phyloP scores from a whole-genome alignment of 1,140 invertebrate genomes.

The Bradysia coprophila region DNA sequence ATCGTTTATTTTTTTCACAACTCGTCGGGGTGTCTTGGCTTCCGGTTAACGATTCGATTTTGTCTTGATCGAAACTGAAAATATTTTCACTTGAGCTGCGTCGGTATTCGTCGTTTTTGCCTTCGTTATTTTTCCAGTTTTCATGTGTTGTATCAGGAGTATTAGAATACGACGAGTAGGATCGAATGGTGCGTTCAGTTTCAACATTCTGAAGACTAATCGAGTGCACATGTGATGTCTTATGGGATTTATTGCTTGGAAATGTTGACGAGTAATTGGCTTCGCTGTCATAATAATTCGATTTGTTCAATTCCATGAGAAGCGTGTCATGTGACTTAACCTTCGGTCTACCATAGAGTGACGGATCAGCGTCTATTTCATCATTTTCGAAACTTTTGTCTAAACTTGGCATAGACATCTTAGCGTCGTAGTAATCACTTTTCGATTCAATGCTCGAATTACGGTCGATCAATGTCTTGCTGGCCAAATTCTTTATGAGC shows the following conservation, averaged over 20 bases:
- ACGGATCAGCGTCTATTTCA: conserved; percentile 9
- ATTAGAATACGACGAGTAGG: conserved; percentile 8
- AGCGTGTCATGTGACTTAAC: conserved; percentile 35
- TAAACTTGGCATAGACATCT: conserved; percentile 8
- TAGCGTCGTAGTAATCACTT: conserved; percentile 39
- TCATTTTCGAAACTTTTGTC: conserved; percentile 7
- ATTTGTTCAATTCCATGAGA: conserved; percentile 31
- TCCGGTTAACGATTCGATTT: conserved; percentile 43
- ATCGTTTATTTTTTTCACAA: conserved; percentile 18
- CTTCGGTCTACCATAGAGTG: conserved; percentile 13
- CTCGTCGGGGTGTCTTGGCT: conserved; percentile 27
- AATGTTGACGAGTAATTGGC: conserved; percentile 39
- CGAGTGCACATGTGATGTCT: conserved; percentile 37
- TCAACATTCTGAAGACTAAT: conserved; percentile 45
- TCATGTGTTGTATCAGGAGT: conserved; percentile 12
- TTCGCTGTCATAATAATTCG: conserved; percentile 40
- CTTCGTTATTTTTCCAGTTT: conserved; percentile 19
- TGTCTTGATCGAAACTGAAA: conserved; percentile 48
- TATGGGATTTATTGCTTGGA: conserved; percentile 32
- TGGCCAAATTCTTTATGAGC: conserved; percentile 18
- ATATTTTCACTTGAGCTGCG: conserved; percentile 37
- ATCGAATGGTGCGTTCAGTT: conserved; percentile 35
- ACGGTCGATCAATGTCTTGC: conserved; percentile 25
- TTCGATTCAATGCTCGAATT: conserved; percentile 44
- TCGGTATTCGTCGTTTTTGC: conserved; percentile 10